Evolutionary conservation across 2,888 invertebrate genomes (phyloP), one percentile per base, ranked within the genome.

Genomic region (Noctua janthina): DNA sequence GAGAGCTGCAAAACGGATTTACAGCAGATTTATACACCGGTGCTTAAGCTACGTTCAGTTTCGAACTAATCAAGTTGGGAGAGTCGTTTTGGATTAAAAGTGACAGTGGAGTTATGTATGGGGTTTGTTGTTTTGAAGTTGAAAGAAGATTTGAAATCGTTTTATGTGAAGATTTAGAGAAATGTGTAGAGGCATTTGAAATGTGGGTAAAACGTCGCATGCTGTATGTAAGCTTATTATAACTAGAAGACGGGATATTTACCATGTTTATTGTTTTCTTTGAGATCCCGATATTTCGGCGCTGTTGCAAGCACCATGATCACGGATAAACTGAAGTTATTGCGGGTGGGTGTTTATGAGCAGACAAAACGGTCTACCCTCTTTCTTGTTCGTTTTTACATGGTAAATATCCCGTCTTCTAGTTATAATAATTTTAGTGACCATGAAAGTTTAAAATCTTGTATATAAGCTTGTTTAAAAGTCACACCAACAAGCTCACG

Each of bases 1-100:
- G 82, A 68, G 67, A 74, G 72, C 51, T 76, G 64, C 83, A 54
- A 68, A 88, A 81, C 78, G 89, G 87, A 89, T 87, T 89, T 76
- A 81, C 78, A 77, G 78, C 70, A 83, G 87, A 87, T 87, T 89
- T 89, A 87, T 87, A 77, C 76, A 81, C 81, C 81, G 79, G 78
- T 73, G 70, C 71, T 87, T 87, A 74, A 87, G 84, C 75, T 68
- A 54, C 76, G 76, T 81, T 85, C 84, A 75, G 81, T 85, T 85
- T 80, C 88, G 15, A 75, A 78, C 76, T 88, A 86, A 82, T 88
- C 86, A 86, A 86, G 87, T 79, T 64, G 51, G 39, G 35, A 49
- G 59, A 76, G 74, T 88, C 83, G 67, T 86, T 82, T 76, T 68
- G 86, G 67, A 74, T 77, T 81, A 49, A 49, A 73, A 51, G 43